Base-by-base conservation (phyloP, 2,888 invertebrate species). In the Drosophila paracracens region DNA sequence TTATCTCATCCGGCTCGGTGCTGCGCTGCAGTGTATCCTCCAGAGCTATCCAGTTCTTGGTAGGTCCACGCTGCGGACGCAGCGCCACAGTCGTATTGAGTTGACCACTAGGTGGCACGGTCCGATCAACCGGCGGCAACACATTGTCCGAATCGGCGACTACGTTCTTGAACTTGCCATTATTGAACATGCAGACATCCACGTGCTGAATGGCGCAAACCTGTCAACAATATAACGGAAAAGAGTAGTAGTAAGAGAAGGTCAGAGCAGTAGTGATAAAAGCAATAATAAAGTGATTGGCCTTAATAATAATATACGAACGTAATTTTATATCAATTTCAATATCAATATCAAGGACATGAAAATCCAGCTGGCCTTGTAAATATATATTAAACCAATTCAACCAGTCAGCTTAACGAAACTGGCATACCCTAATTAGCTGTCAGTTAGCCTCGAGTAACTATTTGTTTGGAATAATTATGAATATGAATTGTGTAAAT, bases 121-220 rank as follows among this genome's bases (percentile, higher is more conserved):
- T 88, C 35, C 92, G 91, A 43, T 92, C 92, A 31, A 90, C 79
- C 0, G 74, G 35, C 2, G 91, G 91, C 27, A 89, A 82, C 8
- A 94, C 72, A 94, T 95, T 70, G 92, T 94, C 88, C 91, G 95
- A 94, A 73, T 95, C 95, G 2, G 97, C 97, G 1, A 98, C 97
- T n/a, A 97, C 96, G 92, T 98, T 98, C 94, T 98, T 98, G 94
- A 98, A 98, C 93, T 98, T 98, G 0, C 98, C 98, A 90, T 98
- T 97, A 81, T 98, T 98, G 93, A 98, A 97, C 96, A 98, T 98
- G 93, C 98, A 98, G 1, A 98, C 98, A 91, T 98, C 97, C 31
- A 98, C 98, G 92, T 97, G 97, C 91, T 98, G 98, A 4, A 98
- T 96, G 66, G 97, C 95, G 90, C 97, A 95, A 7, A 96, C 95